Percentiles rank a stretch among this genome's conserved stretches.
These are phyloP conservation scores for Heterocephalus glaber DNA, from an alignment of 2,113 vertebrate species.

Conservation along the genomic window DNA sequence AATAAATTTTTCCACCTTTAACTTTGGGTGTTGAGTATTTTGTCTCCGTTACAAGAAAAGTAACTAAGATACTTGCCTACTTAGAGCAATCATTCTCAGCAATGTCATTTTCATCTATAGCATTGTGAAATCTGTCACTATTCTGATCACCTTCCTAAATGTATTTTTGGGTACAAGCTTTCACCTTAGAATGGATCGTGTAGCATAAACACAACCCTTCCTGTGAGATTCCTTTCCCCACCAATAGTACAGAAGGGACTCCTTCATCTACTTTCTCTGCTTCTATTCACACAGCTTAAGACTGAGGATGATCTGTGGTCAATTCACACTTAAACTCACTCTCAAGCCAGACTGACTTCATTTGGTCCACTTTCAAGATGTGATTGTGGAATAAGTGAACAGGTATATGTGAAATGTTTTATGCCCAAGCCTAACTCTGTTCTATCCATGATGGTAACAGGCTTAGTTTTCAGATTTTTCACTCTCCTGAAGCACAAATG, in stretches of 20 bases:
- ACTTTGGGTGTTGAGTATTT: background rate
- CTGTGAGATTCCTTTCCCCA: background rate
- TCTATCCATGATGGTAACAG: background rate
- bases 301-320: background rate
- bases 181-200: background rate
- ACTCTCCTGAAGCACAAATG: constrained; percentile 4
- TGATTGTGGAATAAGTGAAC: background rate
- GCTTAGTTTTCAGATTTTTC: background rate
- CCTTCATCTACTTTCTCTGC: background rate
- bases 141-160: background rate
- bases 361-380: background rate
- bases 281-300: background rate
- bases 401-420: background rate
- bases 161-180: background rate
- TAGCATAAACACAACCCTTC: background rate
- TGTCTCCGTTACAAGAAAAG: background rate
- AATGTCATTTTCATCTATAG: background rate
- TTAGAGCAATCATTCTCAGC: background rate
- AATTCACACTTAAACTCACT: background rate
- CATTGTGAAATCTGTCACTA: background rate
- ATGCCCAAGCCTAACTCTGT: background rate
- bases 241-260: background rate
- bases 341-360: background rate
- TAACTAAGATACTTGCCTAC: background rate
- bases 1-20: background rate